A percentile compares a stretch with the other conserved stretches of the same genome.
Conservation (phyloP, 2,888 invertebrate genomes). For the Charanyca ferruginea region DNA sequence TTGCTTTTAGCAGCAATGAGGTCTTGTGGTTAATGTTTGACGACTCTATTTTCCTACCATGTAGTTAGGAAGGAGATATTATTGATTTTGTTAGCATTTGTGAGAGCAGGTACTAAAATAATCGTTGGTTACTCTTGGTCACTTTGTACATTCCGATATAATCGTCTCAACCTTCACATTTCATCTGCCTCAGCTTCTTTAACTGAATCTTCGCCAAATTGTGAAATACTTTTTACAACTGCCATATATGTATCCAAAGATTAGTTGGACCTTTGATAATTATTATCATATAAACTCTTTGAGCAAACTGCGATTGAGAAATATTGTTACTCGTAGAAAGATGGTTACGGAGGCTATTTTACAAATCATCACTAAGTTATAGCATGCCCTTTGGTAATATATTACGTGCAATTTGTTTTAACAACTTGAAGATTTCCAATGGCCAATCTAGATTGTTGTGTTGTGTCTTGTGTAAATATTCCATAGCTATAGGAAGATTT, state of each 20-base stretch:
- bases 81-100: background rate
- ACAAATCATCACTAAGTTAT: conserved; percentile 18
- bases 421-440: background rate
- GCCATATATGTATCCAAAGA: conserved; percentile 11
- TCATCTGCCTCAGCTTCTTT: conserved; percentile 8
- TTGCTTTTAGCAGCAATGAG: conserved; percentile 39
- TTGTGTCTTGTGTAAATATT: too few species aligned
- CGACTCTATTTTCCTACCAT: conserved; percentile 6
- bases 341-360: conserved; percentile 15
- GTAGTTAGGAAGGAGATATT: background rate
- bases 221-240: conserved; percentile 33
- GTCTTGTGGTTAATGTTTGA: conserved; percentile 18
- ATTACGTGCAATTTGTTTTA: conserved; percentile 16
- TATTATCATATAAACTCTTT: conserved; percentile 6
- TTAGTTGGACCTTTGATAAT: conserved; percentile 22
- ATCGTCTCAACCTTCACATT: conserved; percentile 45
- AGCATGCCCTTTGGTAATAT: conserved; percentile 13
- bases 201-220: conserved; percentile 30
- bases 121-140: too few species aligned
- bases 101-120: too few species aligned
- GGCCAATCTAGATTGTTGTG: background rate
- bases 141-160: conserved; percentile 1
- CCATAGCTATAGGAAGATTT: too few species aligned
- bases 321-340: conserved; percentile 3
- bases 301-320: conserved; percentile 37